These are phyloP conservation scores for Heloderma charlesbogerti DNA, from an alignment of 2,113 vertebrate species.

Conservation along the genomic window DNA sequence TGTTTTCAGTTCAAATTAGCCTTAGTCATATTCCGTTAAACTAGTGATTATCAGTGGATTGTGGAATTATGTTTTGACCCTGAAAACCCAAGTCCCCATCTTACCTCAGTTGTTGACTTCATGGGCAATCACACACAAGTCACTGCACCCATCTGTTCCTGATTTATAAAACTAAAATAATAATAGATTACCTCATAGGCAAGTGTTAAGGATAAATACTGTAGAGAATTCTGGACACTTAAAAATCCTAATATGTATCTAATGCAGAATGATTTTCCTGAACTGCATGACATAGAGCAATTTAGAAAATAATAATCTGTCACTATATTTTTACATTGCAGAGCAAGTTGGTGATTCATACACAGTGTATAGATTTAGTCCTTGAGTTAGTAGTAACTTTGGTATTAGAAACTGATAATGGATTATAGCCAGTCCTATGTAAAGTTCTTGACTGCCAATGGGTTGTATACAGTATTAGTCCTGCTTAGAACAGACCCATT, in stretches of 20 bases:
- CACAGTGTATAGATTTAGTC: not conserved
- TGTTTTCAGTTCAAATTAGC: not conserved
- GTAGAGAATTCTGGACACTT: not conserved
- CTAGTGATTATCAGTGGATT: not conserved
- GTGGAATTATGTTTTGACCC: not conserved
- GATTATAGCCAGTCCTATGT: not conserved
- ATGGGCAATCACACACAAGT: not conserved
- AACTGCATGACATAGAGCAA: not conserved
- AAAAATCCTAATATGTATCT: not conserved
- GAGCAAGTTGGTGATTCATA: not conserved
- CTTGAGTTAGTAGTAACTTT: not conserved
- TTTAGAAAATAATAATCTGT: conserved; percentile 30
- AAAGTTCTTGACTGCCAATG: not conserved
- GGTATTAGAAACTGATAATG: not conserved
- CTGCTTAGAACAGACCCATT: too few relatives aligned
- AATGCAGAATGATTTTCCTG: not conserved
- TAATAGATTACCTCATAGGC: not conserved
- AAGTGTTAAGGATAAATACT: not conserved
- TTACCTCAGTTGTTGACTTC: not conserved
- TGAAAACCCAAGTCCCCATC: not conserved
- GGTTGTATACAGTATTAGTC: too few relatives aligned
- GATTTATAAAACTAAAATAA: not conserved
- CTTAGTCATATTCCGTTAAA: not conserved
- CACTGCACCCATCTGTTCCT: not conserved
- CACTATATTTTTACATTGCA: not conserved